A percentile compares a stretch with the other conserved stretches of the same genome.
Evolutionary conservation across 92 coral and sea anemone species (phyloP).

Genomic region (Porites divaricata): DNA sequence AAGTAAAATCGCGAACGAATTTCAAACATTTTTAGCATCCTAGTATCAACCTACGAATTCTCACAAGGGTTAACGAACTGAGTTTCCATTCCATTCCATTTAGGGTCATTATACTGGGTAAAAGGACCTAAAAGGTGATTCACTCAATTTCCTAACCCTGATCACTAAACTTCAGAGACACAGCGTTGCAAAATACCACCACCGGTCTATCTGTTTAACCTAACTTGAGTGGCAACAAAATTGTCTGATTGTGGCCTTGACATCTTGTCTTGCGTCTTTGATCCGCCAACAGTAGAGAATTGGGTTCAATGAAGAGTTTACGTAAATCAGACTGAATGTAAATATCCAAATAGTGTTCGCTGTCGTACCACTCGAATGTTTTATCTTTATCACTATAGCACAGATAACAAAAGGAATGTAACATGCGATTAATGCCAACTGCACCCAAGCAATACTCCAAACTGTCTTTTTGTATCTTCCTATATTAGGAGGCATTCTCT

Average conservation of each 20-base stretch:
- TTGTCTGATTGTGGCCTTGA: background rate
- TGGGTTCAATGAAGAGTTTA: slow-evolving; percentile 2
- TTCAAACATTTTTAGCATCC: too few relatives aligned
- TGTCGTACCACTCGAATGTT: too few relatives aligned
- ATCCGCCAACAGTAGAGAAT: slow-evolving; percentile 11
- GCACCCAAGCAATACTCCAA: slow-evolving; percentile 1
- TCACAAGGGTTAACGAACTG: too few relatives aligned
- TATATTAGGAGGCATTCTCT: background rate
- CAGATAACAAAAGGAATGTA: background rate
- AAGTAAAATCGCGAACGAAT: too few relatives aligned
- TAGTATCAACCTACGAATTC: too few relatives aligned
- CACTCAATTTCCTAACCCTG: too few relatives aligned
- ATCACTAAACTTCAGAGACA: too few relatives aligned
- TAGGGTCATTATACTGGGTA: too few relatives aligned
- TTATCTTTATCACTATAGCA: background rate
- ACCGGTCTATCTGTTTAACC: too few relatives aligned
- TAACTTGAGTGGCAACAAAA: background rate
- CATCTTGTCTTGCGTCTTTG: background rate
- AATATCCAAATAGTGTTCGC: background rate
- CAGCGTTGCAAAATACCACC: too few relatives aligned
- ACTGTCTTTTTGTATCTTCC: slow-evolving; percentile 18
- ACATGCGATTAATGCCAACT: background rate
- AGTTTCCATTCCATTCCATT: too few relatives aligned
- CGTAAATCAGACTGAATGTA: background rate
- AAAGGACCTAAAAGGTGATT: too few relatives aligned